Evolutionary conservation across 2,797 vertebrate genomes (phyloP), one percentile per base, ranked within the genome.

Genomic region (Rhynchotus rufescens): DNA sequence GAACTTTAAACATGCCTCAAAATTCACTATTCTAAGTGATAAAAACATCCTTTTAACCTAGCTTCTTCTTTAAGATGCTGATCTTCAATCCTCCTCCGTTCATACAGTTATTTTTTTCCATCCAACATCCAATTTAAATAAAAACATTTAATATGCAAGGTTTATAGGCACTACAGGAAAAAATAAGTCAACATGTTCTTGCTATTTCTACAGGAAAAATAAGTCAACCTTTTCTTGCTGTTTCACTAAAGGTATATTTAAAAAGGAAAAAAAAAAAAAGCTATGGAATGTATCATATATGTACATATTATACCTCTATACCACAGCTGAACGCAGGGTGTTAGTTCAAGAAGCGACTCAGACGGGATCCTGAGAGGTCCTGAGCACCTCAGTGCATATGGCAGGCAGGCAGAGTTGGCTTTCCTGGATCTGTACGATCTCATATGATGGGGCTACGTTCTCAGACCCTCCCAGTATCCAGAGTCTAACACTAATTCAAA

Each of bases 381-480:
- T 51, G 61, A 89, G 71, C 28, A 47, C 66, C 40, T 17, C 56
- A 76, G 56, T 34, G 23, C 23, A 40, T 40, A 79, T 32, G 45
- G 52, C 60, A 92, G 32, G 9, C 77, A 73, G 36, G 67, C 56
- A 62, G 88, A 85, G 68, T 20, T 66, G 30, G 28, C 28, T n/a
- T 56, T 56, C 28, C 52, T n/a, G 28, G 28, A 56, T 56, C 52
- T 56, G 28, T 30, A 56, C 28, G 16, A 19, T n/a, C 52, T 45
- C 42, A 74, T 28, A 90, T 57, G 44, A 90, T 36, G 44, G 85
- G 78, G 86, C 91, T 84, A 84, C 73, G 78, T 86, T 87, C 91
- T 93, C 95, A 95, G 92, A 97, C 38, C 87, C 86, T 88, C 96
- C 94, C 90, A 34, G 45, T 95, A 95, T 95, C 81, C 84, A 47